Evolutionary conservation across 1,140 invertebrate genomes (phyloP), one percentile per base, ranked within the genome.

Genomic region (Drosophila leontia): DNA sequence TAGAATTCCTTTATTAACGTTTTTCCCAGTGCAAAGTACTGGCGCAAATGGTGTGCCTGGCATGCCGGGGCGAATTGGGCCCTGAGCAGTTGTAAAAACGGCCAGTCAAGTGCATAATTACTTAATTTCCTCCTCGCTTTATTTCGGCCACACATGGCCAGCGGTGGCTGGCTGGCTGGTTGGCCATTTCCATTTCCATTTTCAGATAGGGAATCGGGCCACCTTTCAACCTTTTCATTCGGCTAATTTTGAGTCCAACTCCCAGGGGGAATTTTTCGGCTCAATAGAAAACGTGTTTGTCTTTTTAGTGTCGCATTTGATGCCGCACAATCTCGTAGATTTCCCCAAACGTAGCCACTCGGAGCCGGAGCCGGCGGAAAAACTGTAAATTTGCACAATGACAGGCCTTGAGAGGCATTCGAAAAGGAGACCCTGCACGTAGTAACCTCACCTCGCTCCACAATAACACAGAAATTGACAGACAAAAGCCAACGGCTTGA

Each of bases 41-140:
- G 56, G 85, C 80, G 72, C 78, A 76, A 88, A 88, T 81, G 62
- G 63, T 75, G 51, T 64, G 58, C 60, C 74, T 77, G 58, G 57
- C 45, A 59, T 71, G 65, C 47, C 37, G 15, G 63, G 47, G 15
- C 55, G 56, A 29, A 44, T 55, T 39, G 47, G 37, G 51, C 75
- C 44, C 23, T 47, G 42, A 75, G 59, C 51, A 58, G 68, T 69
- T 71, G 67, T 69, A 87, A 74, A 87, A 87, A 70, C 53, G 68
- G 57, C 85, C 87, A 88, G 85, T 88, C 85, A 88, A 88, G 81
- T 88, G 85, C 85, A 88, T 88, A 88, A 88, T 88, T 90, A 90
- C 85, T 90, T 88, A 88, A 88, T 88, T 88, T 81, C 61, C 77
- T 70, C 44, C 61, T 37, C 37, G 58, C 48, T 57, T 79, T 59